Conservation (phyloP, 2,888 invertebrate species). For the Aspidiotus rigidus region DNA sequence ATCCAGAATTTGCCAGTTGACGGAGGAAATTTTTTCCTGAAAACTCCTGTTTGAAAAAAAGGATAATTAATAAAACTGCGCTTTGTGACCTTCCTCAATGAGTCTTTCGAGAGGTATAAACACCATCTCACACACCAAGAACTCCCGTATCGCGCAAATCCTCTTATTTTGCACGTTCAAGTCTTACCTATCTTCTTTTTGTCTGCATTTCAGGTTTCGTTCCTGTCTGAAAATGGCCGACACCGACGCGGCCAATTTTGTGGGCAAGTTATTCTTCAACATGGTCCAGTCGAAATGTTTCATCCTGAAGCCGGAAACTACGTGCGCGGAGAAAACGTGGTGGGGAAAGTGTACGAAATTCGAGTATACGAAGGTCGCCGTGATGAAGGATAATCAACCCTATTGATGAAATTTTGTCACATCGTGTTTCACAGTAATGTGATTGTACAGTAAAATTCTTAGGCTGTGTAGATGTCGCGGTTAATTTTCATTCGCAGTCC, state of each 20-base stretch:
- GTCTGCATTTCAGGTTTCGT: constrained; percentile 66
- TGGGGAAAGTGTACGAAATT: constrained; percentile 69
- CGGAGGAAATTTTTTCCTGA: too few relatives aligned
- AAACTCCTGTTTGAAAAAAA: too few relatives aligned
- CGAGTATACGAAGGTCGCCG: constrained; percentile 34
- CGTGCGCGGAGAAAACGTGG: constrained; percentile 68
- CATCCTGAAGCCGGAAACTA: constrained; percentile 64
- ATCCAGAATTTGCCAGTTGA: too few relatives aligned
- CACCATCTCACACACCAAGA: too few relatives aligned
- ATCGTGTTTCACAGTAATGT: too few relatives aligned
- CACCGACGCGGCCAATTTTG: constrained; percentile 77
- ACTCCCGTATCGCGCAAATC: background rate
- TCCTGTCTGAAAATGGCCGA: constrained; percentile 81
- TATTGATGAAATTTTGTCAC: constrained; percentile 20
- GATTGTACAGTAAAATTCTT: too few relatives aligned
- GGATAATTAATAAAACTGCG: constrained; percentile 8
- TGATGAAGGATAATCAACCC: constrained; percentile 34
- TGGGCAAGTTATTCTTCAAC: constrained; percentile 90
- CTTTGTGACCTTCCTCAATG: too few relatives aligned
- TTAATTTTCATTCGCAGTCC: too few relatives aligned
- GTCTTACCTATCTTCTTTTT: background rate
- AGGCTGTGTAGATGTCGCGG: too few relatives aligned
- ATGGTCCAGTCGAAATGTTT: constrained; percentile 91
- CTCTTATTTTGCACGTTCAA: too few relatives aligned
- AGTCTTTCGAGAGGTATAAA: too few relatives aligned